Evolutionary conservation across 2,797 vertebrate species (phyloP).

Genomic region (Nothura maculosa): DNA sequence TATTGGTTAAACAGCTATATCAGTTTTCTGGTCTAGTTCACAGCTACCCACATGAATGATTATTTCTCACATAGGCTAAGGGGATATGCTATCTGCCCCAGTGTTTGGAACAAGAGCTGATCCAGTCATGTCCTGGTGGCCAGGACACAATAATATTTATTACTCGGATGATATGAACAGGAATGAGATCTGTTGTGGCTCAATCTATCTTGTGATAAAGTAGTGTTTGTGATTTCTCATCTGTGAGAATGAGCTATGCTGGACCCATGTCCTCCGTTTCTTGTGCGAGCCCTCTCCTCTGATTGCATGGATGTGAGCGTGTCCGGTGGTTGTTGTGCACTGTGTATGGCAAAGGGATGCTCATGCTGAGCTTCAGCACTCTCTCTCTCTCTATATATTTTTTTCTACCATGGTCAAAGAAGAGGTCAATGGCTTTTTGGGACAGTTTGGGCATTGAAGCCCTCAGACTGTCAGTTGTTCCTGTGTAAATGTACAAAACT

Average conservation of each 20-base stretch:
- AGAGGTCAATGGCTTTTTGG: neutral
- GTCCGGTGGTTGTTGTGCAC: no score
- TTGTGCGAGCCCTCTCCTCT: no score
- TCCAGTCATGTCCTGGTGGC: no score
- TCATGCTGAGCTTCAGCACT: neutral
- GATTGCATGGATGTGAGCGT: no score
- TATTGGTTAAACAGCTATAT: neutral
- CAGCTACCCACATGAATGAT: neutral
- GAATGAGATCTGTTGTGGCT: neutral
- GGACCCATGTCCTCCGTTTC: no score
- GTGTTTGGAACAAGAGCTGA: no score
- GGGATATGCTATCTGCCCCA: no score
- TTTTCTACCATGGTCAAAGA: neutral
- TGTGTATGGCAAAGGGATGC: neutral
- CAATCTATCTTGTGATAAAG: neutral
- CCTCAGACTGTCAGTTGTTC: neutral
- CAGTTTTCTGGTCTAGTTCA: neutral
- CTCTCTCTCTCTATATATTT: fast-evolving
- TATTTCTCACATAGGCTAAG: neutral
- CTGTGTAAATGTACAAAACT: neutral
- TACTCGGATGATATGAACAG: neutral
- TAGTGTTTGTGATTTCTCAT: no score
- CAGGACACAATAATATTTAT: neutral
- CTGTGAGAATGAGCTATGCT: no score
- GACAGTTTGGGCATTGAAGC: fast-evolving